Conservation (phyloP, 2,797 vertebrate species). For the Gallinago nigripennis region DNA sequence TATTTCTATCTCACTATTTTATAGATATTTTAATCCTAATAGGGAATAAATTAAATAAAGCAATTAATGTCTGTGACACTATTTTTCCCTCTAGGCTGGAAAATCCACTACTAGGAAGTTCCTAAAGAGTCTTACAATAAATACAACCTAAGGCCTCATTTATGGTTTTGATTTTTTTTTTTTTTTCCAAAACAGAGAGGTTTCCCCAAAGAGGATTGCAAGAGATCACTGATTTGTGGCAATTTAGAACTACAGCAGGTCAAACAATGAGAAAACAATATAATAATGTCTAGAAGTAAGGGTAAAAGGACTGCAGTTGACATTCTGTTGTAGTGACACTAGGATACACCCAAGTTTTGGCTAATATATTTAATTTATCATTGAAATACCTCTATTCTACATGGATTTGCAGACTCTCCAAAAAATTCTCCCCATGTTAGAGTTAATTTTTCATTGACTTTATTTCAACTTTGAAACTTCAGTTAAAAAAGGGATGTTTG, state of each 20-base stretch:
- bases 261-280: conserved; percentile 55
- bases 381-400: background rate
- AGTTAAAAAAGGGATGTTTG: background rate
- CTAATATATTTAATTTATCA: background rate
- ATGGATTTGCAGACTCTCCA: background rate
- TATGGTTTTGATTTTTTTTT: background rate
- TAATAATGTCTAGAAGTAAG: background rate
- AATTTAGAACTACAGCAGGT: conserved; percentile 13
- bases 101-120: background rate
- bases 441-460: background rate
- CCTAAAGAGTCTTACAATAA: background rate
- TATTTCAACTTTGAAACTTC: background rate
- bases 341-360: background rate
- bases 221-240: conserved; percentile 21
- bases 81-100: background rate
- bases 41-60: conserved; percentile 44
- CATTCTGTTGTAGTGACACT: background rate
- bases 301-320: background rate
- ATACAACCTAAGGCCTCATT: background rate
- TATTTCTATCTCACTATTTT: background rate
- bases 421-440: background rate
- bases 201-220: background rate
- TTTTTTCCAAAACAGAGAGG: background rate
- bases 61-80: conserved; percentile 20
- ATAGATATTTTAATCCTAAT: conserved; percentile 52